Conservation (phyloP, 2,113 vertebrate genomes). For the Ictalurus furcatus region DNA sequence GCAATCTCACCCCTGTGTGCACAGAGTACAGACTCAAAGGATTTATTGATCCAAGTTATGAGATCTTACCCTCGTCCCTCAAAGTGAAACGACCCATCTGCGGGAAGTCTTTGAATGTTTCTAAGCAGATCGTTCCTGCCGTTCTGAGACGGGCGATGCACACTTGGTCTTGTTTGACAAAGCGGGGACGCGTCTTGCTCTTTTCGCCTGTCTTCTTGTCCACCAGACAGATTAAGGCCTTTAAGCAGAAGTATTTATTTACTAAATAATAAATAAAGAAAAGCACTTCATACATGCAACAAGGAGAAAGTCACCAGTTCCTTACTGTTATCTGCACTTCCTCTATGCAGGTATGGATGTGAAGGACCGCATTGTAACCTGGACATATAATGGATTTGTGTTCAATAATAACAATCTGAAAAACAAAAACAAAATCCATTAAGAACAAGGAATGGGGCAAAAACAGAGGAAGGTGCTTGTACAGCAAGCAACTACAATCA, state of each 20-base stretch:
- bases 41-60: background rate
- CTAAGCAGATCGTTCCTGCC: constrained; percentile 96
- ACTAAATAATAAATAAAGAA: background rate
- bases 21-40: background rate
- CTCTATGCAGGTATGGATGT: constrained; percentile 99
- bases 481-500: background rate
- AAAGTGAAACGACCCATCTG: constrained; percentile 99
- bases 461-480: background rate
- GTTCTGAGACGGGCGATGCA: constrained; percentile 94
- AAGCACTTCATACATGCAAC: background rate
- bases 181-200: constrained; percentile 95
- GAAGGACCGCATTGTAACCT: constrained; percentile 97
- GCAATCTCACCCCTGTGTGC: no score
- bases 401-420: constrained; percentile 98
- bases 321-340: constrained; percentile 98
- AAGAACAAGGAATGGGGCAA: background rate
- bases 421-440: constrained; percentile 43
- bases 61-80: constrained; percentile 90
- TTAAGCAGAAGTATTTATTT: constrained; percentile 13
- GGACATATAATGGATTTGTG: constrained; percentile 99
- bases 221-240: constrained; percentile 99
- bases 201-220: constrained; percentile 99
- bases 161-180: constrained; percentile 99
- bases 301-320: constrained; percentile 31
- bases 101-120: constrained; percentile 99